phyloP scores from a whole-genome alignment of 1,140 invertebrate genomes.

The Meloidogyne hapla region DNA sequence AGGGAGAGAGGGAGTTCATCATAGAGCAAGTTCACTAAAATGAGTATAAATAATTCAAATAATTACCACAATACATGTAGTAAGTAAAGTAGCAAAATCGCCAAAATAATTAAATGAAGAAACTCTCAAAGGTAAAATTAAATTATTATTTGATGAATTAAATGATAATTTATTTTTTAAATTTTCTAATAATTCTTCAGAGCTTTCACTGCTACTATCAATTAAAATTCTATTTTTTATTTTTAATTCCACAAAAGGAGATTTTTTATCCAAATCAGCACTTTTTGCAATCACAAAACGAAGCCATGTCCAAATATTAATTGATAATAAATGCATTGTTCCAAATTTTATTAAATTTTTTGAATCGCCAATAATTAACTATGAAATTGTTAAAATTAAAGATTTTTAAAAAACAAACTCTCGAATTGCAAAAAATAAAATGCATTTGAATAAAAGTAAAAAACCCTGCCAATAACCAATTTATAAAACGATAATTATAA shows the following conservation, averaged over 20 bases:
- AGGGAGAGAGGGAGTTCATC: too few species aligned
- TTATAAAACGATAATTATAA: constrained; percentile 47
- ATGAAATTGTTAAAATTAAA: constrained; percentile 18
- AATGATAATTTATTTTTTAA: too few species aligned
- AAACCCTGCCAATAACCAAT: constrained; percentile 52
- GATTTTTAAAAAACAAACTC: constrained; percentile 43
- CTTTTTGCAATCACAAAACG: constrained; percentile 61
- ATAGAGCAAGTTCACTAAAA: too few species aligned
- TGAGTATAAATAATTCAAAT: not conserved
- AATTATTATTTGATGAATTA: not conserved
- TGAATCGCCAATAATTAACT: constrained; percentile 54
- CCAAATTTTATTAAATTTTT: constrained; percentile 61
- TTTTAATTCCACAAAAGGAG: not conserved
- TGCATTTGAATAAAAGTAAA: constrained; percentile 64
- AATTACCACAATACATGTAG: constrained; percentile 56
- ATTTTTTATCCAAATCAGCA: constrained; percentile 29
- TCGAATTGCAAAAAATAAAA: constrained; percentile 64
- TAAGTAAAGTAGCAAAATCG: constrained; percentile 60
- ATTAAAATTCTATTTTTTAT: not conserved
- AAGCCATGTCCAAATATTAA: constrained; percentile 63
- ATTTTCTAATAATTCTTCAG: not conserved
- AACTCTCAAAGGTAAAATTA: constrained; percentile 22
- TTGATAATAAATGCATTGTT: constrained; percentile 62
- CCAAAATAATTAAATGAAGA: constrained; percentile 61
- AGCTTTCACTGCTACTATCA: not conserved